Base-by-base conservation (phyloP, 2,888 invertebrate species). In the Drosophila monieri region DNA sequence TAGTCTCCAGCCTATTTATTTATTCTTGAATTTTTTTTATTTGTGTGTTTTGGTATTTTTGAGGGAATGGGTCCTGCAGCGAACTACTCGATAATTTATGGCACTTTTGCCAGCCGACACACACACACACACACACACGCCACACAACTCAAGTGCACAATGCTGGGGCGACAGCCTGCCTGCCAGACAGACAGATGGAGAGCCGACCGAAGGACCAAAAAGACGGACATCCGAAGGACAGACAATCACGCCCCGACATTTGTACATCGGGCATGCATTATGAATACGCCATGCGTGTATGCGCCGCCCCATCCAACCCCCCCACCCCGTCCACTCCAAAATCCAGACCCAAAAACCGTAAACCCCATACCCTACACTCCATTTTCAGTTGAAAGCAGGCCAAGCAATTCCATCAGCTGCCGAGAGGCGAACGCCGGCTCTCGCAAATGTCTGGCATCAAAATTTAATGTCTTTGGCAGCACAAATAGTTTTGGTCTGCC, bases 31-130 rank as follows among this genome's bases (percentile, higher is more conserved):
- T 44, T 59, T 46, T 46, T 66, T 66, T 66, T 18, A 9, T 15
- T 1, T 15, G 25, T 64, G 66, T 35, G 27, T 10, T 27, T 27
- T 9, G 9, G 27, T 27, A 27, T 25, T 15, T 30, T 46, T 15
- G 23, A 12, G 52, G 46, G 46, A 10, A 1, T 14, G 48, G 60
- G 35, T 47, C 57, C 66, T 59, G 77, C 68, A 80, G 48, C 69
- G 71, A 80, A 80, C 85, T 84, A 72, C 83, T 85, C 73, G 85
- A 85, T 83, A 81, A 85, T 83, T 83, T 78, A 83, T 83, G 74
- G 76, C 74, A 77, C 78, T 78, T 61, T 77, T 73, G 72, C 71
- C 74, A 69, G 77, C 77, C 68, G 69, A 70, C 59, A 18, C 65
- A 49, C 61, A 67, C 47, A 57, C 30, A 59, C 21, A 70, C 59